These are phyloP conservation scores for Corbicula japonica DNA, from an alignment of 2,888 invertebrate species.

Conservation along the genomic window DNA sequence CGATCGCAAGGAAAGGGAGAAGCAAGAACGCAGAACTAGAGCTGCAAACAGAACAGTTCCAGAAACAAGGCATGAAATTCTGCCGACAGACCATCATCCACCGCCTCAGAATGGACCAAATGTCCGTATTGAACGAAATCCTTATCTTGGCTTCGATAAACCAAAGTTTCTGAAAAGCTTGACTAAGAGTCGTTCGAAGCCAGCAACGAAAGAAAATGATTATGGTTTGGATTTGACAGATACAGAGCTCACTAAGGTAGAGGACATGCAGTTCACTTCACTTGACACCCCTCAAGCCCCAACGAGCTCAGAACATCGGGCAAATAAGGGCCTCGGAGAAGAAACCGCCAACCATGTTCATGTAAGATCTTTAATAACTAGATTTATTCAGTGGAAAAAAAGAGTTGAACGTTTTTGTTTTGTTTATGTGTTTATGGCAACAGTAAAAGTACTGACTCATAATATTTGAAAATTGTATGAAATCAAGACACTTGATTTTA, in stretches of 20 bases:
- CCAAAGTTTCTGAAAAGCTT: constrained; percentile 15
- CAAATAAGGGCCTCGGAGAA: constrained; percentile 13
- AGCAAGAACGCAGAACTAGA: constrained; percentile 4
- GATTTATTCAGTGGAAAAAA: no score
- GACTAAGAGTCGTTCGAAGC: background rate
- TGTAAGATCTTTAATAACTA: constrained; percentile 2
- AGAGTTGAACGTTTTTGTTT: no score
- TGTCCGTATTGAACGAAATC: constrained; percentile 15
- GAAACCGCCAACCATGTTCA: constrained; percentile 20
- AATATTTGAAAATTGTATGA: no score
- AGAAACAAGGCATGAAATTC: constrained; percentile 10
- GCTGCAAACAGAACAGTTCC: constrained; percentile 9
- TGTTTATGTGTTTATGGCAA: no score
- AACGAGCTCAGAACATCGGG: constrained; percentile 22
- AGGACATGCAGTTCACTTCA: constrained; percentile 5
- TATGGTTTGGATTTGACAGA: background rate
- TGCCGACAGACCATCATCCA: constrained; percentile 26
- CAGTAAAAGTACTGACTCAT: no score
- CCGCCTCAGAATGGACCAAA: constrained; percentile 14
- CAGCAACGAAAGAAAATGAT: background rate
- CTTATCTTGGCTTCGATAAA: constrained; percentile 22
- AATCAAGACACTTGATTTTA: no score
- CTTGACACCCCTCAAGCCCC: background rate
- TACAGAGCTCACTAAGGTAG: constrained; percentile 17
- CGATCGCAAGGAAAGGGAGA: constrained; percentile 21